Evolutionary conservation across 1,140 invertebrate species (phyloP).

Genomic region (Propsilocerus akamusi): DNA sequence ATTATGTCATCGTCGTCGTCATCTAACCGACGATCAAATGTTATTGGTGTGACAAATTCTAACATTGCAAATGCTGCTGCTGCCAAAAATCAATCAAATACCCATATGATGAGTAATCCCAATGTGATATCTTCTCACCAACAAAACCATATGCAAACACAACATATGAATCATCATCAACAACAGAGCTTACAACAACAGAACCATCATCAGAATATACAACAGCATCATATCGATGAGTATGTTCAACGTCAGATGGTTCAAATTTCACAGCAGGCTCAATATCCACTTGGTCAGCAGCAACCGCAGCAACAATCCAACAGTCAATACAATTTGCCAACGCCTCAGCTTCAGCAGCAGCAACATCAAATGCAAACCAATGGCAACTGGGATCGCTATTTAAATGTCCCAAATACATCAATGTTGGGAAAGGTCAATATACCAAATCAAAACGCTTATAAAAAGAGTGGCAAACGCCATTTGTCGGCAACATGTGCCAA

Average conservation of each 20-base stretch:
- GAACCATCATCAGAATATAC: conserved; percentile 7
- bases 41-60: conserved; percentile 12
- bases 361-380: conserved; percentile 13
- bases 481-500: neutral
- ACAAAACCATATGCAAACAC: conserved; percentile 14
- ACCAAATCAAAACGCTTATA: conserved; percentile 2
- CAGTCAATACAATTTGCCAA: neutral
- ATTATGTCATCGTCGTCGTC: conserved; percentile 7
- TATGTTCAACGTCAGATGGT: conserved; percentile 13
- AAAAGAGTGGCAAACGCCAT: neutral
- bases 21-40: conserved; percentile 6
- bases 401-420: conserved; percentile 7
- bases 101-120: neutral
- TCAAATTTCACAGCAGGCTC: conserved; percentile 24
- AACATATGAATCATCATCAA: conserved; percentile 15
- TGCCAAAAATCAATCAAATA: conserved; percentile 12
- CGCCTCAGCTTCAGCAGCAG: conserved; percentile 11
- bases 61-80: too few relatives aligned
- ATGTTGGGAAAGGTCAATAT: neutral
- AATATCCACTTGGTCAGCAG: conserved; percentile 15
- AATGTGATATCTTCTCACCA: conserved; percentile 5
- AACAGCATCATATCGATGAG: conserved; percentile 15
- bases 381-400: conserved; percentile 5
- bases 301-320: conserved; percentile 14
- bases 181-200: conserved; percentile 10